Evolutionary conservation across 1,140 invertebrate species (phyloP).

Genomic region (Drosophila pachea): DNA sequence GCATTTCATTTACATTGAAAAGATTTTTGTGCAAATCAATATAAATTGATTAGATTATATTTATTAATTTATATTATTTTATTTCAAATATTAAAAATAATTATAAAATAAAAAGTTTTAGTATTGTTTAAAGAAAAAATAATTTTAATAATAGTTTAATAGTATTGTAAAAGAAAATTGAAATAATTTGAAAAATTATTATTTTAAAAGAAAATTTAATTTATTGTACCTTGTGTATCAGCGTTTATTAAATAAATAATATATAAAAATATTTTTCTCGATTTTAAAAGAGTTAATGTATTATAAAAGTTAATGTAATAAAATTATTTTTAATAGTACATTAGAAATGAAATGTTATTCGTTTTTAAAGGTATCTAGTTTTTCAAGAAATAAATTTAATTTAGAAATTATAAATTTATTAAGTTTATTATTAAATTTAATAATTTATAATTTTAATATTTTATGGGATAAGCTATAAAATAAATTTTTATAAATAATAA

Average conservation of each 20-base stretch:
- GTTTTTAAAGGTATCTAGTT: conserved; percentile 84
- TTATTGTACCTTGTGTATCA: conserved; percentile 85
- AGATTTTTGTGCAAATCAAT: too few species aligned
- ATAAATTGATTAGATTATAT: too few species aligned
- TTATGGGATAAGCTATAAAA: too few species aligned
- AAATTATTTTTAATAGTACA: conserved; percentile 81
- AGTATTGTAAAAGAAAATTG: conserved; percentile 78
- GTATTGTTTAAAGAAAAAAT: conserved; percentile 79
- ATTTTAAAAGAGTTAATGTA: conserved; percentile 83
- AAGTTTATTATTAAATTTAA: conserved; percentile 54
- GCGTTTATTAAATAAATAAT: too few species aligned
- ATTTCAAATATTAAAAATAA: too few species aligned
- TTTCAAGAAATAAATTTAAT: conserved; percentile 83
- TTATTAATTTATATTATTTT: too few species aligned
- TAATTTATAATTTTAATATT: conserved; percentile 58
- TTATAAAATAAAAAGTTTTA: conserved; percentile 80
- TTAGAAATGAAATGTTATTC: conserved; percentile 83
- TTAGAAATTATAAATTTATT: conserved; percentile 72
- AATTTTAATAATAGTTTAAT: conserved; percentile 79
- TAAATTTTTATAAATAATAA: too few species aligned
- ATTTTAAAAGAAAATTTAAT: conserved; percentile 80
- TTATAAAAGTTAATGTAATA: conserved; percentile 81
- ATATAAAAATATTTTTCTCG: conserved; percentile 82
- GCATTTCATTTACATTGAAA: too few species aligned
- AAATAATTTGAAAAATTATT: conserved; percentile 78